These are phyloP conservation scores for Drosophila paracracens DNA, from an alignment of 2,888 invertebrate species.

Conservation along the genomic window DNA sequence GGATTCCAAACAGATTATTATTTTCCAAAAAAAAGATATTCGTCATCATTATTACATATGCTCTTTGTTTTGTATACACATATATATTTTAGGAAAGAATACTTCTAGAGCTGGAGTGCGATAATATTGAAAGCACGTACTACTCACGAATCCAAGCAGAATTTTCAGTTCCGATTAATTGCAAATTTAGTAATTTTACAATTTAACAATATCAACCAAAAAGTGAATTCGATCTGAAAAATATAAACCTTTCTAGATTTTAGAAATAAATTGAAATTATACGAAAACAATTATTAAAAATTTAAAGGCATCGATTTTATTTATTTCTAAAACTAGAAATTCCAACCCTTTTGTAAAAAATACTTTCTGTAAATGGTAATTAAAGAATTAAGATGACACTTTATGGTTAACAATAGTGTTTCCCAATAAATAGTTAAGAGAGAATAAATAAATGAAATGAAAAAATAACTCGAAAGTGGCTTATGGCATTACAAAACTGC, in stretches of 20 bases:
- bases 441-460: neutral
- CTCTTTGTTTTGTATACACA: neutral
- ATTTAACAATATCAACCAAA: neutral
- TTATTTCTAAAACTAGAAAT: neutral
- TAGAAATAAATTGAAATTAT: neutral
- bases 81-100: neutral
- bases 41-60: neutral
- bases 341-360: neutral
- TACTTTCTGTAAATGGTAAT: neutral
- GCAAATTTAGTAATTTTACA: neutral
- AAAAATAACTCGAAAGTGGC: neutral
- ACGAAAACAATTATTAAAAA: neutral
- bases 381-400: neutral
- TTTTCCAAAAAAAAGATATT: neutral
- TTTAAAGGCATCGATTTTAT: neutral
- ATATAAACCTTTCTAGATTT: neutral
- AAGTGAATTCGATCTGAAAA: neutral
- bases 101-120: neutral
- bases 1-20: neutral
- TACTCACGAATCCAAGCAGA: neutral
- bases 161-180: too few relatives aligned
- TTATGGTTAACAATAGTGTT: neutral
- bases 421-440: neutral
- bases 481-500: neutral
- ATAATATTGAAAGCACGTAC: neutral